Percentiles rank a stretch among this genome's conserved stretches.
phyloP scores from a whole-genome alignment of 64 coral and sea anemone species.

The Stichodactyla mertensii region DNA sequence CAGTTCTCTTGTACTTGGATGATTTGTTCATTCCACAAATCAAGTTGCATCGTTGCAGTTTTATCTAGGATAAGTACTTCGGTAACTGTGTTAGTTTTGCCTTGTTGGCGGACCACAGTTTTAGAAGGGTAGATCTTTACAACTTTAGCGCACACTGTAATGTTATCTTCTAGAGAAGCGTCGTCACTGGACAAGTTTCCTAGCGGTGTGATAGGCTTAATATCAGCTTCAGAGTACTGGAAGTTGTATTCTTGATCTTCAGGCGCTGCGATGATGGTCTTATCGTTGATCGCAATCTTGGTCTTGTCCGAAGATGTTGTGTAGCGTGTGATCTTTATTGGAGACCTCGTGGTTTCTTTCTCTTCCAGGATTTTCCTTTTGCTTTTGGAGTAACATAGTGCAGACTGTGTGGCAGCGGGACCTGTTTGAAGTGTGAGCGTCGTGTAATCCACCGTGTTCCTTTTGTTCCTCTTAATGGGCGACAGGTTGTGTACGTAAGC shows the following conservation, averaged over 20 bases:
- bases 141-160: conserved; percentile 1
- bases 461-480: conserved; percentile 35
- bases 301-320: conserved; percentile 20
- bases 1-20: background rate
- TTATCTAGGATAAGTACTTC: conserved; percentile 41
- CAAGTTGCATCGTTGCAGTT: conserved; percentile 44
- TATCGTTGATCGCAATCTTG: conserved; percentile 38
- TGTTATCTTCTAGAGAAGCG: background rate
- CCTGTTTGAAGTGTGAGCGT: conserved; percentile 49
- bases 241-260: background rate
- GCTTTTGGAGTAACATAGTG: conserved; percentile 33
- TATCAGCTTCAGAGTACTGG: background rate
- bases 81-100: conserved; percentile 45
- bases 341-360: conserved; percentile 22
- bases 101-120: background rate
- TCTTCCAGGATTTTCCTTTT: conserved; percentile 23
- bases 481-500: conserved; percentile 44
- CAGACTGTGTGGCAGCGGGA: background rate
- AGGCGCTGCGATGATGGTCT: background rate
- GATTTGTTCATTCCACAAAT: conserved; percentile 31
- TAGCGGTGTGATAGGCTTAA: background rate
- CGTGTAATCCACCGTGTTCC: conserved; percentile 39
- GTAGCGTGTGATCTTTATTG: conserved; percentile 35
- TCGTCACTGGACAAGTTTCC: background rate
- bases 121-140: background rate